These are phyloP conservation scores for Sphaeridia pumilis DNA, from an alignment of 2,888 invertebrate genomes.

Conservation along the genomic window DNA sequence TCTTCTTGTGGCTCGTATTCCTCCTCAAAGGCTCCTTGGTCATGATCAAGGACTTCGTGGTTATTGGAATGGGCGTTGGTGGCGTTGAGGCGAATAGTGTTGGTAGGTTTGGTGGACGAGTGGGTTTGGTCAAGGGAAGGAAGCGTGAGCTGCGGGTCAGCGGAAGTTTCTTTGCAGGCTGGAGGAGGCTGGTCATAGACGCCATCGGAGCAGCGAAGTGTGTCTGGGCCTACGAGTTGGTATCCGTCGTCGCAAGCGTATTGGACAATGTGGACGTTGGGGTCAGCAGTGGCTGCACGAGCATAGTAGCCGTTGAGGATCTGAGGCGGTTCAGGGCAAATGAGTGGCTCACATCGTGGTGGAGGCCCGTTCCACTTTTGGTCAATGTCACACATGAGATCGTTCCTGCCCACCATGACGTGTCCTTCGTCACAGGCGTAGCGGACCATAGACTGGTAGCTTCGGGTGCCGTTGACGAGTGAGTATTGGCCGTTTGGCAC, in stretches of 20 bases:
- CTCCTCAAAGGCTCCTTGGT: neutral
- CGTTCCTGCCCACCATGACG: conserved; percentile 68
- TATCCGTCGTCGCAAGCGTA: conserved; percentile 62
- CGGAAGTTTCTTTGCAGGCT: conserved; percentile 46
- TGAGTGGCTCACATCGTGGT: conserved; percentile 69
- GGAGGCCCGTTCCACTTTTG: conserved; percentile 63
- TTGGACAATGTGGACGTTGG: conserved; percentile 53
- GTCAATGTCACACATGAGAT: conserved; percentile 64
- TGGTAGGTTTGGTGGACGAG: neutral
- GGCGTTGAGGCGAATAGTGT: neutral
- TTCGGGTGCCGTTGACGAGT: conserved; percentile 70
- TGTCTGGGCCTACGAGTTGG: conserved; percentile 54
- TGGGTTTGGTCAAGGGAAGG: neutral
- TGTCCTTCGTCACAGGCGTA: conserved; percentile 72
- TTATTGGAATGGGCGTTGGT: neutral
- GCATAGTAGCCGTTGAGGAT: conserved; percentile 48
- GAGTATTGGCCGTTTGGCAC: conserved; percentile 69
- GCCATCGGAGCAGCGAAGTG: conserved; percentile 61
- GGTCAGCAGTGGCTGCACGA: conserved; percentile 29
- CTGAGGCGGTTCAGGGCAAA: conserved; percentile 56
- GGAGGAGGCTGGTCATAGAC: conserved; percentile 68
- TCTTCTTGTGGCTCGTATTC: neutral
- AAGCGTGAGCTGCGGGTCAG: too few species aligned
- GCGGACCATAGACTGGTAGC: conserved; percentile 74
- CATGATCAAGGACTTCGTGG: neutral